A percentile compares a stretch with the other conserved stretches of the same genome.
These are phyloP conservation scores for Cryptops parisi DNA, from an alignment of 2,888 invertebrate genomes.

Conservation along the genomic window DNA sequence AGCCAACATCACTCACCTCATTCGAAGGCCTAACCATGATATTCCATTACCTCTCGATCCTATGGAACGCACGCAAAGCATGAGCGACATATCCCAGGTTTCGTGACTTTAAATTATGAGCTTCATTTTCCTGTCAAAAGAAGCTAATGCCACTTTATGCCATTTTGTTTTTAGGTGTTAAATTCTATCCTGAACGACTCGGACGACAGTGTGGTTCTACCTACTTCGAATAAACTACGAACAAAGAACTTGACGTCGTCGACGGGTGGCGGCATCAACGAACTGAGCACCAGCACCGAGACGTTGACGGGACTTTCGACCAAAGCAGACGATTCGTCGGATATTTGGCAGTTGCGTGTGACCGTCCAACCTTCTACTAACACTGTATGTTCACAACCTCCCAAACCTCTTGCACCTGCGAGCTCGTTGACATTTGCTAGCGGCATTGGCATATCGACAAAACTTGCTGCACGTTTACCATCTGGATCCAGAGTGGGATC, in stretches of 20 bases:
- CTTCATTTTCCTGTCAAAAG: no score
- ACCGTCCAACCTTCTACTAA: conserved; percentile 8
- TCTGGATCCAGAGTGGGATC: not conserved
- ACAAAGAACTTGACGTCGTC: no score
- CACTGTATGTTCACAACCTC: no score
- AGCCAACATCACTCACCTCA: conserved; percentile 59
- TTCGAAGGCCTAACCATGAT: not conserved
- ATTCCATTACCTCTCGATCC: not conserved
- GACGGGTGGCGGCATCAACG: no score
- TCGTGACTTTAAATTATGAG: no score
- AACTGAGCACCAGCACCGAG: not conserved
- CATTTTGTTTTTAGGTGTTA: no score
- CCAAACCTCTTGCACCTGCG: no score
- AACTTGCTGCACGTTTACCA: not conserved
- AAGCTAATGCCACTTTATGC: no score
- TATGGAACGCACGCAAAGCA: conserved; percentile 38
- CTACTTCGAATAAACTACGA: no score
- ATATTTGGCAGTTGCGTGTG: conserved; percentile 17
- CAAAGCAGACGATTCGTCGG: conserved; percentile 10
- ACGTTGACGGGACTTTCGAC: not conserved
- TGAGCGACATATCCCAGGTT: conserved; percentile 39
- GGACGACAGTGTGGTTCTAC: no score
- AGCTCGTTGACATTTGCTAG: no score
- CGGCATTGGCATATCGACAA: not conserved
- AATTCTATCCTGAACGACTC: no score